Base-by-base conservation (phyloP, 2,113 vertebrate genomes). In the Piprites chloris region DNA sequence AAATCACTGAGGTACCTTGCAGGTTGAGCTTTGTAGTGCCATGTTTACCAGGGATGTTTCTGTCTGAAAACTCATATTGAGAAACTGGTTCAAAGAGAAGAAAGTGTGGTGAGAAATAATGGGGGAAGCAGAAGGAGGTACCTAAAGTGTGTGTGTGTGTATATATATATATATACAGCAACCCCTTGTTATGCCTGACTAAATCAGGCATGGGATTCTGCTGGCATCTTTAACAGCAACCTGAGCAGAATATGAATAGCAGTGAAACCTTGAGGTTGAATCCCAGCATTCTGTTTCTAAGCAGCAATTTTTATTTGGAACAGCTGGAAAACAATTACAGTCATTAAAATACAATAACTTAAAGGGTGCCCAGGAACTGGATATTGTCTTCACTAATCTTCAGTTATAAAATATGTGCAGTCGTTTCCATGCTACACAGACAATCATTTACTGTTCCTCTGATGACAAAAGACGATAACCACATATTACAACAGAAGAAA, bases 251-350 rank as follows among this genome's bases (percentile, higher is more conserved):
- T 85, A 55, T 30, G 35, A 95, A 82, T 23, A 93, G 37, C 59
- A 90, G 10, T 17, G 78, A 95, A 96, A 78, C 65, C 77, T 71
- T 87, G 89, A 95, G 35, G 59, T 62, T 91, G 52, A 96, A 96
- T 96, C 95, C 76, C 14, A 84, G 8, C 76, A 12, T 75, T 76
- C 55, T 71, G 63, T 84, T 87, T 61, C 69, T 10, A 92, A 41
- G 49, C 66, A 89, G 66, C 52, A 47, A 33, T 68, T 92, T 88
- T 85, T 89, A 89, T 91, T 88, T 89, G 76, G 32, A 96, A 61
- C 79, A 94, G 80, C 72, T 96, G 92, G 87, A 95, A 96, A 92
- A 92, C 91, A 94, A 92, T 95, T 94, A 46, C 26, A 66, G 76
- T 23, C 69, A 72, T 95, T 95, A 95, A 67, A 82, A 94, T 44